Percentiles rank a stretch among this genome's conserved stretches.
These are phyloP conservation scores for Armadillidium nasatum DNA, from an alignment of 1,140 invertebrate species.

Conservation along the genomic window DNA sequence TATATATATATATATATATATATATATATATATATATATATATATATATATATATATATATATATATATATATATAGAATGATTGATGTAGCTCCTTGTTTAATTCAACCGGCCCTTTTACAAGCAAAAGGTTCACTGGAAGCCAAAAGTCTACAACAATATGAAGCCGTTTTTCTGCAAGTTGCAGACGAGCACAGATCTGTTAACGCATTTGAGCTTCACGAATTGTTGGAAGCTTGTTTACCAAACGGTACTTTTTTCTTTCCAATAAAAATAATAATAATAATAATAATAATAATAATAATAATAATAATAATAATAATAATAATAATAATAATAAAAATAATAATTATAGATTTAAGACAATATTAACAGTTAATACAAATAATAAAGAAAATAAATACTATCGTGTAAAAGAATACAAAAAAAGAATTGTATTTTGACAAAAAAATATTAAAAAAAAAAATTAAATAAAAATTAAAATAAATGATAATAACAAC, in stretches of 20 bases:
- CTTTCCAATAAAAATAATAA: too few species aligned
- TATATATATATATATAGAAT: too few species aligned
- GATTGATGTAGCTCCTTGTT: conserved; percentile 34
- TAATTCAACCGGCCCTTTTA: conserved; percentile 39
- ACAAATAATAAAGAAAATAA: too few species aligned
- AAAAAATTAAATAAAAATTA: too few species aligned
- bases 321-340: too few species aligned
- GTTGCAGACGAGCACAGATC: conserved; percentile 79
- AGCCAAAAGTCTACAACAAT: conserved; percentile 72
- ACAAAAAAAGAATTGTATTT: too few species aligned
- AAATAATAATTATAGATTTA: too few species aligned
- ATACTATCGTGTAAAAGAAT: too few species aligned
- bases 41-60: neutral
- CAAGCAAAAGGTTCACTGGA: conserved; percentile 61
- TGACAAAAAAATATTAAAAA: too few species aligned
- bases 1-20: neutral
- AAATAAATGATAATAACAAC: too few species aligned
- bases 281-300: conserved; percentile 26
- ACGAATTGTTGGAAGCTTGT: conserved; percentile 84
- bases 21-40: neutral
- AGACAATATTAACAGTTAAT: too few species aligned
- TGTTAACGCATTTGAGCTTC: conserved; percentile 84
- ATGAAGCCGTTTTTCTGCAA: conserved; percentile 83
- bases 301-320: too few species aligned
- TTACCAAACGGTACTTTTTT: conserved; percentile 77